Base-by-base conservation (phyloP, 30 jellyfish, hydroid and myxozoan species). In the Phacellophora camtschatica region DNA sequence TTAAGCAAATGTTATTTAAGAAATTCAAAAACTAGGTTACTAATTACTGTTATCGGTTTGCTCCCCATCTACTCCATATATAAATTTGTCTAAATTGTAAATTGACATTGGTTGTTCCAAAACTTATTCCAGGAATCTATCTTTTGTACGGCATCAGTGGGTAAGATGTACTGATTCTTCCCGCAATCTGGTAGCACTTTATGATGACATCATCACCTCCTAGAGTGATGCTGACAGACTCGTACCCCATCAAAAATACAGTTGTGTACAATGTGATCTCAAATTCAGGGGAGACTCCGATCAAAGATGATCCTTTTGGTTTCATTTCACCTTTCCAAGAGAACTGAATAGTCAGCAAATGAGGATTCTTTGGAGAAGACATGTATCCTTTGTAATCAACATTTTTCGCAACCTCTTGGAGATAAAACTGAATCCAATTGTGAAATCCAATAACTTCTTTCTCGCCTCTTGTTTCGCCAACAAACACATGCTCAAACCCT, bases 281-380 rank as follows among this genome's bases (percentile, higher is more conserved):
- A 46, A 83, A 90, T 59, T 90, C 98, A 29, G 98, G 98, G 23
- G 98, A 90, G n/a, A 88, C 83, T 19, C 98, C 98, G 70, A 84
- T 63, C 25, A 90, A 87, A 25, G 81, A 54, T 9, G 98, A 90
- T 8, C 98, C 98, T 30, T 74, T 83, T 0, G 90, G 92, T 57
- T 90, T 90, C 16, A 77, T 82, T 71, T 73, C 86, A 29, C 68
- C 89, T 29, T 64, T 72, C 98, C 98, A 90, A 39, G 71, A 34
- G 35, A 84, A 90, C 55, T 87, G 85, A 35, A 85, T 58, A 28
- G 93, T 90, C 63, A 84, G 4, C 65, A 90, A 46, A 61, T 83
- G 87, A 4, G 96, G 94, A 43, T 73, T 90, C 98, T 90, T 45
- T 0, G 56, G 30, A 27, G 13, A 81, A 76, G 85, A 53, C 77